Evolutionary conservation across 1,140 invertebrate genomes (phyloP).

Genomic region (Neotoxoptera formosana): DNA sequence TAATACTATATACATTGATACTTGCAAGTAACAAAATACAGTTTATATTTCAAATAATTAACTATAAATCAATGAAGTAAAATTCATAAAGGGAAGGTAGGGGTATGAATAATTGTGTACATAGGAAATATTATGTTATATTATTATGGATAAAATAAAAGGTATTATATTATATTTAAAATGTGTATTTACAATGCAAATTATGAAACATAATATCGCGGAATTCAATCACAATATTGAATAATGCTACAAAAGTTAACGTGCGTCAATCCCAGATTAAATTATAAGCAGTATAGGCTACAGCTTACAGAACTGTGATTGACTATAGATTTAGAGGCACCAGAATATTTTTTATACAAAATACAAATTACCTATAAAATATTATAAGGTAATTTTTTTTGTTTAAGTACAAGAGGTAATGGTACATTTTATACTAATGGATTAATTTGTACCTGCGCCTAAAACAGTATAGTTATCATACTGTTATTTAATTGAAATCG

Average conservation of each 20-base stretch:
- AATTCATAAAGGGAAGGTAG: background rate
- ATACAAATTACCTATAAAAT: background rate
- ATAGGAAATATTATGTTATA: constrained; percentile 11
- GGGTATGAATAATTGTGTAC: background rate
- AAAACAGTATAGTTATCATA: background rate
- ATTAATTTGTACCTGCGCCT: background rate
- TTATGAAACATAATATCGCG: background rate
- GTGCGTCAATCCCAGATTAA: background rate
- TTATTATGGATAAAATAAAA: background rate
- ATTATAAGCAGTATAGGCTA: background rate
- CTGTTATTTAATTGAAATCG: background rate
- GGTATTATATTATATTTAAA: background rate
- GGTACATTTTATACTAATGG: background rate
- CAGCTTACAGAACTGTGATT: background rate
- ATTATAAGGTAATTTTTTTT: background rate
- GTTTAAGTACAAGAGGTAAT: background rate
- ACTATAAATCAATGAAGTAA: background rate
- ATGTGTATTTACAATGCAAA: background rate
- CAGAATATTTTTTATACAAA: background rate
- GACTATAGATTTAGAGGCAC: background rate
- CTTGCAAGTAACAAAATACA: background rate
- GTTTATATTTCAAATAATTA: background rate
- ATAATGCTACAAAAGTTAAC: background rate
- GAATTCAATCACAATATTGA: background rate
- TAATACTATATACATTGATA: background rate